Evolutionary conservation across 2,888 invertebrate genomes (phyloP).

Genomic region (Nomada lathburiana): DNA sequence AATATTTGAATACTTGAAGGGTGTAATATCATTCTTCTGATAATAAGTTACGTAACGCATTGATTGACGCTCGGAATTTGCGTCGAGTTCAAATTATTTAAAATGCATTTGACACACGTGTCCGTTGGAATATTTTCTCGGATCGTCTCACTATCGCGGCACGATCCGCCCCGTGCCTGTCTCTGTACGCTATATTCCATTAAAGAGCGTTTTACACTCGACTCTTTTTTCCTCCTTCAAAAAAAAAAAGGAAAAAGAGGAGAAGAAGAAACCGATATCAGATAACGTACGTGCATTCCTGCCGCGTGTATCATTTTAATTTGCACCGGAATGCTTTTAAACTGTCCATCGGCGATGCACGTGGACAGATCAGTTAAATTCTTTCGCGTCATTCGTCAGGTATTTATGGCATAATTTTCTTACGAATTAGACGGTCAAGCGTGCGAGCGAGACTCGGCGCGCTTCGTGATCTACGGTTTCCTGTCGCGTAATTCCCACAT

Average conservation of each 20-base stretch:
- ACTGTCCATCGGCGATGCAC: slow-evolving; percentile 57
- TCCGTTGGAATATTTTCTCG: slow-evolving; percentile 33
- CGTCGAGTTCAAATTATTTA: slow-evolving; percentile 30
- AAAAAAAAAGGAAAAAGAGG: neutral
- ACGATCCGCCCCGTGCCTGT: slow-evolving; percentile 4
- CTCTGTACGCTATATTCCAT: slow-evolving; percentile 26
- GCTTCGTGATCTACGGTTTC: slow-evolving; percentile 42
- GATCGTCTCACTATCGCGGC: slow-evolving; percentile 22
- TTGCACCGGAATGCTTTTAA: slow-evolving; percentile 67
- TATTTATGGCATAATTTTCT: slow-evolving; percentile 49
- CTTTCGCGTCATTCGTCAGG: slow-evolving; percentile 34
- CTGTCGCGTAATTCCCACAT: slow-evolving; percentile 58
- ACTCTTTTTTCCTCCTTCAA: neutral
- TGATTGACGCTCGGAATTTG: slow-evolving; percentile 39
- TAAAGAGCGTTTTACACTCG: slow-evolving; percentile 23
- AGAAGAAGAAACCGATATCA: neutral
- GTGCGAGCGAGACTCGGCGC: neutral
- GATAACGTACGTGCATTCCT: slow-evolving; percentile 25
- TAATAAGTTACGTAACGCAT: slow-evolving; percentile 27
- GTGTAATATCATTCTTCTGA: slow-evolving; percentile 13
- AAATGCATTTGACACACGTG: slow-evolving; percentile 16
- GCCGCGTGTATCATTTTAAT: slow-evolving; percentile 49
- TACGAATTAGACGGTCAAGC: too few species aligned
- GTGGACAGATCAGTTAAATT: slow-evolving; percentile 45
- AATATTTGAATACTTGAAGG: slow-evolving; percentile 18